Evolutionary conservation across 2,113 vertebrate genomes (phyloP).

Genomic region (Onychostoma macrolepis): DNA sequence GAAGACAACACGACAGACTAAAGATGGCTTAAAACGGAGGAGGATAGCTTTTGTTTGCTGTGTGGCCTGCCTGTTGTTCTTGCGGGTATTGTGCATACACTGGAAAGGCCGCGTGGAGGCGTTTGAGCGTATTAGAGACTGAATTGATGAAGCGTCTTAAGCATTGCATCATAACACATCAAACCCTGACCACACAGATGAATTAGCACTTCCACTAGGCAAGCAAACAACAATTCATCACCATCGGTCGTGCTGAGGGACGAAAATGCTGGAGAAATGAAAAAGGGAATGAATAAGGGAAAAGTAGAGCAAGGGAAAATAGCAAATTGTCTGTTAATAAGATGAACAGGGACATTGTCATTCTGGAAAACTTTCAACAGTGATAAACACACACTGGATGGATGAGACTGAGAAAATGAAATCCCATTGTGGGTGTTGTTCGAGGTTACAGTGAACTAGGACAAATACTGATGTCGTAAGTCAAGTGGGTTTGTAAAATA

Average conservation of each 20-base stretch:
- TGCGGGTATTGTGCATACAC: neutral
- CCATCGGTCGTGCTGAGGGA: neutral
- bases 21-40: constrained; percentile 8
- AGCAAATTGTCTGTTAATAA: neutral
- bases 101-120: neutral
- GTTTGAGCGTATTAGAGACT: constrained; percentile 21
- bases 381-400: neutral
- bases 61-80: constrained; percentile 29
- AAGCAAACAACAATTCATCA: constrained; percentile 15
- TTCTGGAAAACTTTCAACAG: neutral
- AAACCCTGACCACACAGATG: constrained; percentile 31
- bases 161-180: constrained; percentile 31
- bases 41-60: constrained; percentile 34
- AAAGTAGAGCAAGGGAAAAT: neutral
- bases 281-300: neutral
- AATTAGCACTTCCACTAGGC: constrained; percentile 13
- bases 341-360: neutral
- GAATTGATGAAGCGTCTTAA: constrained; percentile 25
- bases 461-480: neutral
- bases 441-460: neutral
- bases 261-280: neutral
- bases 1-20: neutral
- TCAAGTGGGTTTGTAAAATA: constrained; percentile 2
- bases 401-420: neutral
- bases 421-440: neutral